Conservation (phyloP, 2,113 vertebrate species). For the Oreochromis niloticus region DNA sequence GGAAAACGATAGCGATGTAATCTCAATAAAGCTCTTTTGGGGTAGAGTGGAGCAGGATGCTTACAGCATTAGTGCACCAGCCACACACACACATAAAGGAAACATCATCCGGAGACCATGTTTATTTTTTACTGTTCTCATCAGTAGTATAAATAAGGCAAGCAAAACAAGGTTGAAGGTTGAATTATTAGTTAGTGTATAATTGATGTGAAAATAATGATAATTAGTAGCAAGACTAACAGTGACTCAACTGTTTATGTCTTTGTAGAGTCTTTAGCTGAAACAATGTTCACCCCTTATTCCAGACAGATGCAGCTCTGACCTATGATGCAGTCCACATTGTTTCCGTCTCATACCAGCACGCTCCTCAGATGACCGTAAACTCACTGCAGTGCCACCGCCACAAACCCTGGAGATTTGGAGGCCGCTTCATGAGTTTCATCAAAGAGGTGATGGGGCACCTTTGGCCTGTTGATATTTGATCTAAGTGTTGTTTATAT, state of each 20-base stretch:
- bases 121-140: background rate
- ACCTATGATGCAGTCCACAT: slow-evolving; percentile 97
- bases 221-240: background rate
- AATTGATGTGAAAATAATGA: background rate
- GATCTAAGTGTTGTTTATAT: slow-evolving; percentile 1
- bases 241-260: background rate
- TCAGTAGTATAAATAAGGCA: background rate
- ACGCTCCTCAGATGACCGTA: slow-evolving; percentile 95
- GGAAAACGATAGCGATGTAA: background rate
- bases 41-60: background rate
- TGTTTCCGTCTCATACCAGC: slow-evolving; percentile 97
- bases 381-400: slow-evolving; percentile 98
- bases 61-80: background rate
- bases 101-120: background rate
- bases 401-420: slow-evolving; percentile 98
- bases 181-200: background rate
- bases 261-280: slow-evolving; percentile 37
- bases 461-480: slow-evolving; percentile 13
- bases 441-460: slow-evolving; percentile 90
- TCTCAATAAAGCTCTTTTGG: background rate
- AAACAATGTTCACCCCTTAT: slow-evolving; percentile 75
- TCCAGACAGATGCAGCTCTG: slow-evolving; percentile 97
- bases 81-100: background rate
- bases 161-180: background rate
- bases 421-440: slow-evolving; percentile 94